Evolutionary conservation across 2,888 invertebrate species (phyloP), one percentile per base, ranked within the genome.

Genomic region (Empis livida): DNA sequence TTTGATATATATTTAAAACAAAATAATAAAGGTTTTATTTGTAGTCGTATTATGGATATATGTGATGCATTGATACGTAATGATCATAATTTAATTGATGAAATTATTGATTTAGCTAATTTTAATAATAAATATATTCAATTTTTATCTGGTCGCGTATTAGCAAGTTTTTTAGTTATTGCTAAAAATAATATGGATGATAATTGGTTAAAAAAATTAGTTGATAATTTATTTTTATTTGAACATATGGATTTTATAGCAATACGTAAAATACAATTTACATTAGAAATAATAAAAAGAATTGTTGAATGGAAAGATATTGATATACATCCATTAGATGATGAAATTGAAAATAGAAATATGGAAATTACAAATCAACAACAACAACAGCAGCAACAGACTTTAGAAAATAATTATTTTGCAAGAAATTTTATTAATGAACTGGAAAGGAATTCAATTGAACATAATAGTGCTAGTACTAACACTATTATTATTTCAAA

Each of bases 231-330:
- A 49, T 79, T 80, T 54, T 71, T 76, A 44, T 76, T 76, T 61
- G 77, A 78, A 57, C 74, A 77, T 43, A 53, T 68, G 10, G 79
- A 82, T 64, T 77, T 78, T 61, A 71, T 74, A 46, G 78, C 79
- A 47, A 77, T 84, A 46, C 78, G 79, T 60, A 85, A 86, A 65
- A 84, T 89, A 64, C 80, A 85, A 58, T 89, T 89, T 65, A 84
- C 85, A 53, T 71, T 91, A 56, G 89, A 90, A 62, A 79, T 91
- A 42, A 83, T 91, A 44, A 87, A 87, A 61, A 78, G 87, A 56
- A 85, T 91, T 58, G 84, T 91, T 0, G 90, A 91, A 61, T 90
- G 89, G 83, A 90, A 87, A 60, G 89, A 91, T 67, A 71, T 82
- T 27, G 81, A 84, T 61, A 76, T 80, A 56, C 89, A 89, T 71